These are phyloP conservation scores for Cathartes aura DNA, from an alignment of 2,113 vertebrate genomes.

Conservation along the genomic window DNA sequence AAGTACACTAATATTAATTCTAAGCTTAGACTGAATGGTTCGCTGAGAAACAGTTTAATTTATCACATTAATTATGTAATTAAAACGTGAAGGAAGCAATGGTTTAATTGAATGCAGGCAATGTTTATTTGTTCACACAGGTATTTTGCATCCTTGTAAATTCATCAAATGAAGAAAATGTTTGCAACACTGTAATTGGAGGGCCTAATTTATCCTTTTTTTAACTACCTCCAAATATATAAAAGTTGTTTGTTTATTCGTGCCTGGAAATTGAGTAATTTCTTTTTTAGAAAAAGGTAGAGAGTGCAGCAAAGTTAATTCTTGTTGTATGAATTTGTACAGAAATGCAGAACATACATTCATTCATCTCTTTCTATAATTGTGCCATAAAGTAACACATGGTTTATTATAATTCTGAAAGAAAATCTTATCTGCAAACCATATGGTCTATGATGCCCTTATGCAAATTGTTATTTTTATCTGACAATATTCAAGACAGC, in stretches of 20 bases:
- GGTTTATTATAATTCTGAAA: slow-evolving; percentile 12
- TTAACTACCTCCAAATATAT: slow-evolving; percentile 41
- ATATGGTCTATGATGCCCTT: slow-evolving; percentile 18
- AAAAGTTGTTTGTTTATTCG: slow-evolving; percentile 51
- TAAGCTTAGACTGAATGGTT: not conserved
- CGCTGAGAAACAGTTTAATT: slow-evolving; percentile 41
- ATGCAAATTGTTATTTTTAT: slow-evolving; percentile 13
- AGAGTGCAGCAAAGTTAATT: slow-evolving; percentile 15
- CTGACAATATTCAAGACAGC: not conserved
- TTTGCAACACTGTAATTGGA: slow-evolving; percentile 31
- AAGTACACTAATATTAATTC: not conserved
- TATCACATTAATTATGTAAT: slow-evolving; percentile 62
- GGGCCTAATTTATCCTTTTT: slow-evolving; percentile 38
- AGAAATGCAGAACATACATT: not conserved
- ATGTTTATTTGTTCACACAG: slow-evolving; percentile 38
- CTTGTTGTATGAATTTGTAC: not conserved
- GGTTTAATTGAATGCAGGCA: slow-evolving; percentile 52
- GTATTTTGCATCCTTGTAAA: slow-evolving; percentile 44
- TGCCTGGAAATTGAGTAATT: slow-evolving; percentile 30
- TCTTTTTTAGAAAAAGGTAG: not conserved
- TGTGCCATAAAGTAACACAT: slow-evolving; percentile 26
- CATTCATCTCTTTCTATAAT: not conserved
- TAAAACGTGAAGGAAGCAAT: slow-evolving; percentile 18
- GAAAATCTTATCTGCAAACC: slow-evolving; percentile 23
- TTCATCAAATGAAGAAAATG: slow-evolving; percentile 36